Conservation (phyloP, 2,888 invertebrate species). For the Penaeus monodon region DNA sequence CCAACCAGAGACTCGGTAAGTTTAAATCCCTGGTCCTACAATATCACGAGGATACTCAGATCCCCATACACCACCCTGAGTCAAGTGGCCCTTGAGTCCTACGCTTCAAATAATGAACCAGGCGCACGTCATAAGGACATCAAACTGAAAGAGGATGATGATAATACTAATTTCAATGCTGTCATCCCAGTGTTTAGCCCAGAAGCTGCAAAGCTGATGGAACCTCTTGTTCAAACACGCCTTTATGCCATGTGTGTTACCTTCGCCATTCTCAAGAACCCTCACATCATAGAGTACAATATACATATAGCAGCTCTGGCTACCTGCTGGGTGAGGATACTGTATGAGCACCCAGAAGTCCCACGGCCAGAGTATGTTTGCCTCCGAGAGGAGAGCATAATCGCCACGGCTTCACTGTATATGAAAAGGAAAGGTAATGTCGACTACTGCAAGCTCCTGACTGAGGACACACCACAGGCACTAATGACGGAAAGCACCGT, state of each 20-base stretch:
- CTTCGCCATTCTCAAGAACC: conserved; percentile 57
- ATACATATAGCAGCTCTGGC: conserved; percentile 52
- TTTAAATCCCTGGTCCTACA: conserved; percentile 56
- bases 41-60: conserved; percentile 30
- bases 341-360: conserved; percentile 41
- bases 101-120: not conserved
- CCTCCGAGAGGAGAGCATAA: conserved; percentile 24
- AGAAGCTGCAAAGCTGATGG: conserved; percentile 18
- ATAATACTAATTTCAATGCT: conserved; percentile 45
- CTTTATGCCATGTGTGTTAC: conserved; percentile 51
- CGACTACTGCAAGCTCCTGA: conserved; percentile 23
- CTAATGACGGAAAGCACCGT: conserved; percentile 51
- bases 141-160: conserved; percentile 37
- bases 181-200: conserved; percentile 54
- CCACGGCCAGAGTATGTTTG: conserved; percentile 40
- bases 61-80: conserved; percentile 48
- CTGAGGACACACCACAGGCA: conserved; percentile 33
- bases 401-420: conserved; percentile 45
- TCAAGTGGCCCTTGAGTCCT: conserved; percentile 36
- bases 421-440: conserved; percentile 10
- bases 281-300: conserved; percentile 50
- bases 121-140: conserved; percentile 41
- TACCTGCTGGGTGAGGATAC: conserved; percentile 38
- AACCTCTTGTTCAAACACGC: conserved; percentile 41
- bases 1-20: conserved; percentile 46